These are phyloP conservation scores for Notamacropus eugenii DNA, from an alignment of 2,797 vertebrate genomes.

Conservation along the genomic window DNA sequence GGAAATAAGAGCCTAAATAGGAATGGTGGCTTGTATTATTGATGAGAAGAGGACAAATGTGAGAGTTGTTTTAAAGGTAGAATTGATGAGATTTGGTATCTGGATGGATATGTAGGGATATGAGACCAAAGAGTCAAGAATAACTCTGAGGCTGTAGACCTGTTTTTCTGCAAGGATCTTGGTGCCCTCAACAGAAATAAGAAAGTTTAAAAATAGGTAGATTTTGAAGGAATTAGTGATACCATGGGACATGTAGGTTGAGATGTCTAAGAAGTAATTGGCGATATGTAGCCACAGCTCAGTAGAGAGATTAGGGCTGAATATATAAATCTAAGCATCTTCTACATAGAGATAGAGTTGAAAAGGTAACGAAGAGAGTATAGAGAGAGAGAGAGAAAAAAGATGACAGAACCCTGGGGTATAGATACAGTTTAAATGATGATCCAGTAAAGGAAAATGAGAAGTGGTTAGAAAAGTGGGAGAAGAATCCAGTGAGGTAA, in stretches of 20 bases:
- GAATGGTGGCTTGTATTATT: not conserved
- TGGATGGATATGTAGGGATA: not conserved
- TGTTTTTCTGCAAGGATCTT: not conserved
- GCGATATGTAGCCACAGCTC: not conserved
- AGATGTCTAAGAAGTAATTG: not conserved
- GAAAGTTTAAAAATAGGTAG: not conserved
- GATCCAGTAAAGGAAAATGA: not conserved
- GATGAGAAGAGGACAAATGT: not conserved
- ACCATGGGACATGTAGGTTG: not conserved
- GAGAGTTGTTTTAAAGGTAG: not conserved
- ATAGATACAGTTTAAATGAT: not conserved
- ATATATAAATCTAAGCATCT: not conserved
- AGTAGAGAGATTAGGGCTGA: not conserved
- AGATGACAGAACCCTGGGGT: not conserved
- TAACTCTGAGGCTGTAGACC: not conserved
- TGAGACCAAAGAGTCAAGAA: not conserved
- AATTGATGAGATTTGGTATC: not conserved
- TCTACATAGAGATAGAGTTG: not conserved
- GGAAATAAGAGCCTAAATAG: not conserved
- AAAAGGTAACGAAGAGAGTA: not conserved
- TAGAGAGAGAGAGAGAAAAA: not conserved
- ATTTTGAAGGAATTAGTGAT: not conserved
- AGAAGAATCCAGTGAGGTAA: not conserved
- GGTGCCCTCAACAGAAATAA: not conserved
- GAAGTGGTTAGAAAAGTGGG: not conserved